phyloP scores from a whole-genome alignment of 2,888 invertebrate genomes.

The Apomyelois bistriatella region DNA sequence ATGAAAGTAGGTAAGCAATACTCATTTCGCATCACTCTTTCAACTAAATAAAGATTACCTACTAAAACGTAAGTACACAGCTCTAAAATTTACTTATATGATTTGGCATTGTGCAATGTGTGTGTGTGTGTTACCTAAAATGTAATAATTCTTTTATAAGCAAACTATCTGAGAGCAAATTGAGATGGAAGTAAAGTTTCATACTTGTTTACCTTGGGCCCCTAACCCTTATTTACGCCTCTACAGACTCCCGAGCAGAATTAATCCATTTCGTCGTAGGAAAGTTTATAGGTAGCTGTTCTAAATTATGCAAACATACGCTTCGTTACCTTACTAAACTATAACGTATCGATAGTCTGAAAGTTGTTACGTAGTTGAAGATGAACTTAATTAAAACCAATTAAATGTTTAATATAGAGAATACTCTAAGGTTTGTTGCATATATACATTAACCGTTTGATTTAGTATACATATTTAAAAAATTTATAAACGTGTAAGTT shows the following conservation, averaged over 20 bases:
- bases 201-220: conserved; percentile 25
- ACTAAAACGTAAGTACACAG: too few species aligned
- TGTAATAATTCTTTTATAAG: conserved; percentile 26
- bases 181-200: conserved; percentile 26
- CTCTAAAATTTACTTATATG: too few species aligned
- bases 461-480: too few species aligned
- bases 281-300: conserved; percentile 16
- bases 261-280: conserved; percentile 25
- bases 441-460: too few species aligned
- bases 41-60: too few species aligned
- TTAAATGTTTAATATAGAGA: not conserved
- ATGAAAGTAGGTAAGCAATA: too few species aligned
- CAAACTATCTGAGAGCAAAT: conserved; percentile 22
- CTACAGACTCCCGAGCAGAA: conserved; percentile 21
- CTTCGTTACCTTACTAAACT: not conserved
- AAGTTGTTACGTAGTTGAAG: not conserved
- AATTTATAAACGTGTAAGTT: too few species aligned
- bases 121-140: not conserved
- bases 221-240: conserved; percentile 37
- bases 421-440: too few species aligned
- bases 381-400: not conserved
- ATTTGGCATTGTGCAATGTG: too few species aligned
- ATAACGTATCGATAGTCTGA: not conserved
- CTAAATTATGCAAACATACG: not conserved
- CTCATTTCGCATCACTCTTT: too few species aligned